Conservation (phyloP, 2,888 invertebrate species). For the Ptychoptera albimana region DNA sequence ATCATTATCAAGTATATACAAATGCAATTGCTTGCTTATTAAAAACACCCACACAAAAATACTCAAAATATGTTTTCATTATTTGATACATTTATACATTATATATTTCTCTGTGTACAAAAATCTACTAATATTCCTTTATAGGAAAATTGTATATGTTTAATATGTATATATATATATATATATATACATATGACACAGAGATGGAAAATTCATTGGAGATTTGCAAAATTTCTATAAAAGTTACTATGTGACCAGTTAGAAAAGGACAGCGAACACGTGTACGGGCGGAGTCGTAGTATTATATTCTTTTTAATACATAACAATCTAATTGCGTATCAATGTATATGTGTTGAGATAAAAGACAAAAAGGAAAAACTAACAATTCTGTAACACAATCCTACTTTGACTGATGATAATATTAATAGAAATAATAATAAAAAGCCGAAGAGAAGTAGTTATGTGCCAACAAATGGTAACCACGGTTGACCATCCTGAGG, state of each 20-base stretch:
- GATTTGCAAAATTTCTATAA: neutral
- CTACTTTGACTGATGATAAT: neutral
- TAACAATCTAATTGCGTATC: neutral
- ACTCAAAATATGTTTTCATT: neutral
- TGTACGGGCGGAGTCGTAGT: slow-evolving; percentile 12
- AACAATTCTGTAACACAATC: neutral
- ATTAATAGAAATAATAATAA: neutral
- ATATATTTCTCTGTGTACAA: neutral
- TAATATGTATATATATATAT: no score
- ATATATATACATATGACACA: no score
- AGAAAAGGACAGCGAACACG: slow-evolving; percentile 9
- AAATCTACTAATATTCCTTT: neutral
- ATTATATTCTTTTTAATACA: neutral
- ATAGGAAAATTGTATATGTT: neutral
- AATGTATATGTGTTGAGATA: neutral
- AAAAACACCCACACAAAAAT: neutral
- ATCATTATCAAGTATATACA: neutral
- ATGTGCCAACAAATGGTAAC: no score
- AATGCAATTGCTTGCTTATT: neutral
- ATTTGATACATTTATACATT: no score
- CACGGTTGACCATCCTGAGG: no score
- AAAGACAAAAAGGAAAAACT: neutral
- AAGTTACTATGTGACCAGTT: neutral
- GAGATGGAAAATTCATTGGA: neutral
- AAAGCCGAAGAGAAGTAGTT: no score